Evolutionary conservation across 2,888 invertebrate genomes (phyloP), one percentile per base, ranked within the genome.

Genomic region (Tetragonisca angustula): DNA sequence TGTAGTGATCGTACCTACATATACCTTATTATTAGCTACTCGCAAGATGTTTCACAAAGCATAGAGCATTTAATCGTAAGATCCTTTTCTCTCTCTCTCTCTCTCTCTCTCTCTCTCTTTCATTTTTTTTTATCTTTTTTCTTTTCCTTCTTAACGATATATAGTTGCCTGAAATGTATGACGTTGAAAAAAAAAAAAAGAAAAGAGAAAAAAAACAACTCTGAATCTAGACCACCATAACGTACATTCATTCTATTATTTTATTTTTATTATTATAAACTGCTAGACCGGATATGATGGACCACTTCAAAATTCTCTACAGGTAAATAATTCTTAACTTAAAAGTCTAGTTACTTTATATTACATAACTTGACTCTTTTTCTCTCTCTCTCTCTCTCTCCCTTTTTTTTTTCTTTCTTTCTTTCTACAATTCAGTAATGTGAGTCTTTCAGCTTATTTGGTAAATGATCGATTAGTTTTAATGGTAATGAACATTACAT

Each of bases 201-300:
- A 56, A 36, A 36, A 36, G 5, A 36, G n/a, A 36, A 36, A 36
- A 36, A 36, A 36, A 36, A 36, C 9, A 68, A 75, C 76, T 61
- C 62, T 72, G 71, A 82, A 69, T 59, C 36, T 74, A 73, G 65
- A 27, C 50, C 76, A 52, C 62, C 52, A 83, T 49, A 67, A 76
- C 78, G 78, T 84, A 83, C 83, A 83, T 76, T 79, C 76, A 77
- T 79, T 84, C 79, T 83, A 84, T 79, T 83, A 83, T 84, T 83
- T 83, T 79, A 83, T 69, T 84, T 83, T 79, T 79, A 84, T 84
- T 84, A 83, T 84, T 84, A 59, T 84, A 84, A 84, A 84, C 84
- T 61, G 84, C 83, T 83, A 84, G 83, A 73, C 79, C 84, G 84
- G 83, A 83, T 84, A 79, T 83, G 84, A 84, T 79, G 84, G 84